Conservation (phyloP, 2,797 vertebrate genomes). For the Carapus acus region DNA sequence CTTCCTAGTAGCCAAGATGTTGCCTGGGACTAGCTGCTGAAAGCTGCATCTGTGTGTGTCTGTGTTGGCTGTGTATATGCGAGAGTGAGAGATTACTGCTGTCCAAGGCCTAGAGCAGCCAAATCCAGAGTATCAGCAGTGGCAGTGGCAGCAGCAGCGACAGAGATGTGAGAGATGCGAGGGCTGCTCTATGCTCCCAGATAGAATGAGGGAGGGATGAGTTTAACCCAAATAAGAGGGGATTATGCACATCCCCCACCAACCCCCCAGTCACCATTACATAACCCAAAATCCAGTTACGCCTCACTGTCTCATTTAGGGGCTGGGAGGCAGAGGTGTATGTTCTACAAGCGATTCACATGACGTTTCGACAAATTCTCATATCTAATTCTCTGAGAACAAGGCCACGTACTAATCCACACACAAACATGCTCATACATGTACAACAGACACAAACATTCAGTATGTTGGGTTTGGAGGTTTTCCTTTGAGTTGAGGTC, state of each 20-base stretch:
- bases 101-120: conserved; percentile 1
- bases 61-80: no score
- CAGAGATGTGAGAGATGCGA: conserved; percentile 35
- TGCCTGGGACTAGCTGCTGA: no score
- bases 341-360: conserved; percentile 38
- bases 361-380: conserved; percentile 5
- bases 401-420: no score
- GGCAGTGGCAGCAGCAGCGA: no score
- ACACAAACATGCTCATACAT: no score
- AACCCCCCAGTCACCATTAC: conserved; percentile 64
- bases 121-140: no score
- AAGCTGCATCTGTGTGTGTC: no score
- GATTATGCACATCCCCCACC: conserved; percentile 65
- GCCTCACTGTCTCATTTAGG: conserved; percentile 63
- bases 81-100: conserved; percentile 7
- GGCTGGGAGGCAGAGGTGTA: conserved; percentile 19
- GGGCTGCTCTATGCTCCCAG: conserved; percentile 44
- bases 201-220: conserved; percentile 49
- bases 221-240: conserved; percentile 72
- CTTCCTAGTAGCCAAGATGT: no score
- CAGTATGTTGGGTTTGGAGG: not conserved
- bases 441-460: conserved; percentile 18
- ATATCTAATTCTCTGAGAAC: conserved; percentile 14
- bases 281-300: conserved; percentile 74
- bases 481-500: not conserved